Conservation (phyloP, 1,140 invertebrate genomes). For the Polypedilum pembai region DNA sequence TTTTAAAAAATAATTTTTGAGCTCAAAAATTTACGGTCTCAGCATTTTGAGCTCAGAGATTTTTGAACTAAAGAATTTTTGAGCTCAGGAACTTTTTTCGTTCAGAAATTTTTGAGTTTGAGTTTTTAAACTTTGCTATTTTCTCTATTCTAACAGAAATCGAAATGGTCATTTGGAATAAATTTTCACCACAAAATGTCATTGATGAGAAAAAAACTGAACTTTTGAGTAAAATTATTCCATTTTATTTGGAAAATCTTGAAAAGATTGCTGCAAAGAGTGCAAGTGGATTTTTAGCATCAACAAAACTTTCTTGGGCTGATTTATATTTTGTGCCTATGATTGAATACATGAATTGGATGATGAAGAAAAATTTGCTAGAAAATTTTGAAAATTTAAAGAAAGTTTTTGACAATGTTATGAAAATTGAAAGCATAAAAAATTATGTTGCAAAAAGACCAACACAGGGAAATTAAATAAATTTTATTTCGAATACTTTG, state of each 20-base stretch:
- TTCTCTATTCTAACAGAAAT: background rate
- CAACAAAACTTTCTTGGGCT: slow-evolving; percentile 55
- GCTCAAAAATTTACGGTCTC: too few species aligned
- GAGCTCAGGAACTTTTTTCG: too few species aligned
- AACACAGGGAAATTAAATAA: background rate
- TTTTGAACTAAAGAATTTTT: too few species aligned
- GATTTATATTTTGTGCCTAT: slow-evolving; percentile 55
- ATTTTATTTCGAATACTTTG: background rate
- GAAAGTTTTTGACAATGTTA: slow-evolving; percentile 48
- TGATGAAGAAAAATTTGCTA: slow-evolving; percentile 49
- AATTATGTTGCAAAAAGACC: slow-evolving; percentile 57
- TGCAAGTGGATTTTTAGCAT: slow-evolving; percentile 48
- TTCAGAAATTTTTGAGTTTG: slow-evolving; percentile 34
- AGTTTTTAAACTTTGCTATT: too few species aligned
- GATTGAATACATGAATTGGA: slow-evolving; percentile 53
- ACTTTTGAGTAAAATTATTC: slow-evolving; percentile 47
- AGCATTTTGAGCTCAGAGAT: too few species aligned
- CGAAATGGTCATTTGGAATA: background rate
- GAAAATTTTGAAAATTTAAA: slow-evolving; percentile 52
- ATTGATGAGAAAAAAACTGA: slow-evolving; percentile 40
- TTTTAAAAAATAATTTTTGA: too few species aligned
- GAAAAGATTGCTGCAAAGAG: slow-evolving; percentile 50
- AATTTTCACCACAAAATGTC: background rate
- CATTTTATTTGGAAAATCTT: slow-evolving; percentile 52
- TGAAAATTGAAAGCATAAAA: slow-evolving; percentile 52